Evolutionary conservation across 2,797 vertebrate genomes (phyloP).

Genomic region (Catharus ustulatus): DNA sequence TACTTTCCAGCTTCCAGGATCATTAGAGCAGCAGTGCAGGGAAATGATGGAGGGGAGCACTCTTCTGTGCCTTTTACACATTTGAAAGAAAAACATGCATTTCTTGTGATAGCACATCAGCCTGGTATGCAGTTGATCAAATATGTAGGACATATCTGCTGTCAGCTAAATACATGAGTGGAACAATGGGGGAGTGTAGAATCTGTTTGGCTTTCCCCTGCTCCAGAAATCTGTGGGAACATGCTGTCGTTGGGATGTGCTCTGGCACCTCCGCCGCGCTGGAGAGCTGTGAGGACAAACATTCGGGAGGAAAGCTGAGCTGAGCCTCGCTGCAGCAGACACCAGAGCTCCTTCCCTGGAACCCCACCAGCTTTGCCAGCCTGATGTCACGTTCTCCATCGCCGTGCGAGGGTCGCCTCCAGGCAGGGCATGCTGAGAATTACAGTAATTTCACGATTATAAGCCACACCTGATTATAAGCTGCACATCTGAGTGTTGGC

Average conservation of each 20-base stretch:
- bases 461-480: too few relatives aligned
- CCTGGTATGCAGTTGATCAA: slow-evolving; percentile 1
- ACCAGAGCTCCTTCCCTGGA: background rate
- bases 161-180: slow-evolving; percentile 11
- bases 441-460: background rate
- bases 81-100: background rate
- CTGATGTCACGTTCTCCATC: slow-evolving; percentile 50
- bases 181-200: slow-evolving; percentile 30
- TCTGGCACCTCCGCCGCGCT: slow-evolving; percentile 52
- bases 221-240: slow-evolving; percentile 57
- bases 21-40: background rate
- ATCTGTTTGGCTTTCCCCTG: slow-evolving; percentile 59
- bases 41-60: background rate
- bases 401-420: background rate
- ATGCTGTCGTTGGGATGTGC: slow-evolving; percentile 58
- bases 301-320: slow-evolving; percentile 47
- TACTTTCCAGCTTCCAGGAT: background rate
- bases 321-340: slow-evolving; percentile 61
- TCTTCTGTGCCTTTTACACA: background rate
- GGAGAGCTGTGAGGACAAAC: slow-evolving; percentile 70
- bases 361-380: slow-evolving; percentile 32
- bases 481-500: too few relatives aligned
- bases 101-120: background rate
- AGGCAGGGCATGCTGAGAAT: slow-evolving; percentile 18
- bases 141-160: slow-evolving; percentile 14